Percentiles rank a stretch among this genome's conserved stretches.
These are phyloP conservation scores for Melanotaenia maccullochi DNA, from an alignment of 2,797 vertebrate species.

Conservation along the genomic window DNA sequence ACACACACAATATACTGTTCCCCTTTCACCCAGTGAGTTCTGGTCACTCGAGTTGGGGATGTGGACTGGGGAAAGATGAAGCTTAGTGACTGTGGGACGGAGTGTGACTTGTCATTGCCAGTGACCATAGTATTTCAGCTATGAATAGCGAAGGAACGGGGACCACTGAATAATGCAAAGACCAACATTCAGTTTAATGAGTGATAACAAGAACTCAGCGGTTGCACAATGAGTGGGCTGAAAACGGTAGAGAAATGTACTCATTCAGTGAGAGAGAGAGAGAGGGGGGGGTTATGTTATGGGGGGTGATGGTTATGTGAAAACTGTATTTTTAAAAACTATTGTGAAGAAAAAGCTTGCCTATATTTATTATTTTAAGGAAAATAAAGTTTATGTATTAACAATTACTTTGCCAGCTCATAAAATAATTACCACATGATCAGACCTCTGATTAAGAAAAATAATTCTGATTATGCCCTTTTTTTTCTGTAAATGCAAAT, in stretches of 20 bases:
- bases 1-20: slow-evolving; percentile 49
- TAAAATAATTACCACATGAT: background rate
- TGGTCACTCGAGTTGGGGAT: slow-evolving; percentile 33
- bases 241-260: slow-evolving; percentile 67
- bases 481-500: background rate
- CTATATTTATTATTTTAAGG: slow-evolving; percentile 71
- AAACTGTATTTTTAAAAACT: slow-evolving; percentile 32
- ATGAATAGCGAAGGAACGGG: slow-evolving; percentile 7
- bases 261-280: slow-evolving; percentile 16
- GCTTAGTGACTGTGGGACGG: slow-evolving; percentile 35
- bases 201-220: background rate
- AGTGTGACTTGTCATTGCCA: slow-evolving; percentile 13
- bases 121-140: slow-evolving; percentile 26
- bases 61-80: slow-evolving; percentile 26
- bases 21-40: slow-evolving; percentile 52
- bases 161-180: slow-evolving; percentile 5
- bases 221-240: slow-evolving; percentile 28
- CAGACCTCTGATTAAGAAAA: background rate
- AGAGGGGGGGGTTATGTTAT: slow-evolving; percentile 1
- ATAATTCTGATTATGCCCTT: background rate
- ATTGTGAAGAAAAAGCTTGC: slow-evolving; percentile 13
- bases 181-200: slow-evolving; percentile 16
- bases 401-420: background rate
- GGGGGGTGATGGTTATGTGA: slow-evolving; percentile 11
- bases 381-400: slow-evolving; percentile 53